Base-by-base conservation (phyloP, 2,888 invertebrate genomes). In the Diplazon laetatorius region DNA sequence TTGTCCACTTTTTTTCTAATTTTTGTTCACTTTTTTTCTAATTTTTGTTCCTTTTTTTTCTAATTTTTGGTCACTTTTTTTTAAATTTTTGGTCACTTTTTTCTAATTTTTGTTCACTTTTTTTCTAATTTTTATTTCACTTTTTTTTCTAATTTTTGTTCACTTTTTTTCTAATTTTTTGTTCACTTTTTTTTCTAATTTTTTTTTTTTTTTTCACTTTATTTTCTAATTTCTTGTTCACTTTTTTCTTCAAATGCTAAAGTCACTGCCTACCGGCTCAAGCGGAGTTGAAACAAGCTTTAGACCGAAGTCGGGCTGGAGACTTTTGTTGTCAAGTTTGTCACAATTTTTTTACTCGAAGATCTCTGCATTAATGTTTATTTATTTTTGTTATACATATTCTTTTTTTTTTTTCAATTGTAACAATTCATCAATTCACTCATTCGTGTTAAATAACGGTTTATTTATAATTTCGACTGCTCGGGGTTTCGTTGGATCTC, bases 181-280 rank as follows among this genome's bases (percentile, higher is more conserved):
- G 39, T 57, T 35, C 50, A 1, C 16, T 48, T 18, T 16, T 20
- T 50, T 2, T 50, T 12, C 22, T 2, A 52, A 52, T 12, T 2
- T 22, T 22, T 59, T 37, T 6, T n/a, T 42, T 30, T 69, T 46
- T 5, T 1, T 44, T 68, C 37, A 72, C 52, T 73, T 22, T 66
- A 52, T 68, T 65, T 39, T 50, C n/a, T 35, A 1, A 14, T 30
- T 52, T 30, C 25, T 16, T 80, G 70, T 71, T 66, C 55, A n/a
- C 52, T 46, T 46, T 66, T 22, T 73, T 68, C 8, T 74, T 69
- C 50, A 37, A 63, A 78, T 71, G 81, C 81, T 82, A 76, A 80
- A 76, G 48, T 82, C 82, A 82, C 82, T 82, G 82, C 82, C 82
- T 77, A 60, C 60, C 76, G 71, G 76, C 76, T 76, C 76, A 55